These are phyloP conservation scores for Hipparchia semele DNA, from an alignment of 2,888 invertebrate species.

Conservation along the genomic window DNA sequence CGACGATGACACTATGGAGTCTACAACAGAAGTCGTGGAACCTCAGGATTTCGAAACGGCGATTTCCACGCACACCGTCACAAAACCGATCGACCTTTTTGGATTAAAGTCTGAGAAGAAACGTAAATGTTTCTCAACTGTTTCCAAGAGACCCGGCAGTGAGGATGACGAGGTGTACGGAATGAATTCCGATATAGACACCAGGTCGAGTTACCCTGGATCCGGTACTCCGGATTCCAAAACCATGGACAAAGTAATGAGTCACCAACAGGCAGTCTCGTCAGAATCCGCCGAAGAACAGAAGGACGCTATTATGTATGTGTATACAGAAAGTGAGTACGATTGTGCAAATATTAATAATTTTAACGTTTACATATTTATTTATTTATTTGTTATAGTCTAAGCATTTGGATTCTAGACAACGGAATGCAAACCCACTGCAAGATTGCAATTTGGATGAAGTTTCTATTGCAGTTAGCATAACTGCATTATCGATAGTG, in stretches of 20 bases:
- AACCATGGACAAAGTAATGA: conserved; percentile 51
- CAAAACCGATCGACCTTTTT: conserved; percentile 54
- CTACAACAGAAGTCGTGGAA: conserved; percentile 34
- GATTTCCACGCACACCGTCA: conserved; percentile 72
- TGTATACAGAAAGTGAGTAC: conserved; percentile 70
- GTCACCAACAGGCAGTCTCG: conserved; percentile 45
- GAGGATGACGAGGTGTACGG: conserved; percentile 72
- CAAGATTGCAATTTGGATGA: too few relatives aligned
- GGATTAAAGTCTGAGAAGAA: conserved; percentile 52
- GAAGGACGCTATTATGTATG: conserved; percentile 59
- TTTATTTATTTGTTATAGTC: too few relatives aligned
- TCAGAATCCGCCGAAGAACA: conserved; percentile 65
- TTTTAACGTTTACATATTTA: neutral
- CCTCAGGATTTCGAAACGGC: conserved; percentile 67
- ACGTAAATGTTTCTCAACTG: conserved; percentile 51
- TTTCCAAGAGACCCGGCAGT: conserved; percentile 53
- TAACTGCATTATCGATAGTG: too few relatives aligned
- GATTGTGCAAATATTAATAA: neutral
- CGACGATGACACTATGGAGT: conserved; percentile 26
- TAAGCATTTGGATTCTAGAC: too few relatives aligned
- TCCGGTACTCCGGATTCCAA: conserved; percentile 73
- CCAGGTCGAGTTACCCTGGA: conserved; percentile 69
- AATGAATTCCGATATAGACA: conserved; percentile 66
- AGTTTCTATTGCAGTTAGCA: too few relatives aligned
- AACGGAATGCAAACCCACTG: too few relatives aligned